Percentiles rank a stretch among this genome's conserved stretches.
Conservation (phyloP, 1,140 invertebrate genomes). For the Lepidurus couesii region DNA sequence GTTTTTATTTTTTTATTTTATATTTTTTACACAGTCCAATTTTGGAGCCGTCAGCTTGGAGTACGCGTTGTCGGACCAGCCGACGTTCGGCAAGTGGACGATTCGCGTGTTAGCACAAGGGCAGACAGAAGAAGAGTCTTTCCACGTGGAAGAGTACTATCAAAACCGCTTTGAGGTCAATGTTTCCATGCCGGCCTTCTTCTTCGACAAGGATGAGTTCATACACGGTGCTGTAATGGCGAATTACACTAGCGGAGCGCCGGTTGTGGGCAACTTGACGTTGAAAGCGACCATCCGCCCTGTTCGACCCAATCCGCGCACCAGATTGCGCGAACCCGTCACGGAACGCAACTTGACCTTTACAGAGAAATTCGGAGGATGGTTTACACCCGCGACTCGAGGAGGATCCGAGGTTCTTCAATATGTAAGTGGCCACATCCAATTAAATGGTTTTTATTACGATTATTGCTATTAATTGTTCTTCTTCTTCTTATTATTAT, state of each 20-base stretch:
- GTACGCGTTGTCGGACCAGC: conserved; percentile 85
- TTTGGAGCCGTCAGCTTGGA: conserved; percentile 83
- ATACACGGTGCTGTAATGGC: conserved; percentile 80
- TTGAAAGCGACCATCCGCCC: conserved; percentile 68
- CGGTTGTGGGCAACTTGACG: conserved; percentile 76
- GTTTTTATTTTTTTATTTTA: background rate
- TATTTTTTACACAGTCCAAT: conserved; percentile 59
- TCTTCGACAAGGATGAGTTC: conserved; percentile 75
- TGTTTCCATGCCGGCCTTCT: conserved; percentile 89
- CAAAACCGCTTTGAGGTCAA: conserved; percentile 89
- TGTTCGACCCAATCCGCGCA: conserved; percentile 43
- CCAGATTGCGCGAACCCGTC: conserved; percentile 32
- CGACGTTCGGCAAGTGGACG: conserved; percentile 84
- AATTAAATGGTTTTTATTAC: too few species aligned
- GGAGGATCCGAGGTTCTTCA: conserved; percentile 32
- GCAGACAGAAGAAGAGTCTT: conserved; percentile 75
- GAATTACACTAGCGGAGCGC: conserved; percentile 85
- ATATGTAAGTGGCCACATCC: conserved; percentile 29
- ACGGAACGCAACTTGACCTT: conserved; percentile 33
- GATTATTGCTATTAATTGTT: background rate
- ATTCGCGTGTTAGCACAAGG: conserved; percentile 82
- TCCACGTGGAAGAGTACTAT: conserved; percentile 90
- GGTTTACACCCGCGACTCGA: conserved; percentile 29
- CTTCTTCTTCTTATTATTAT: background rate
- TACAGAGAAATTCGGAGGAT: conserved; percentile 25